Evolutionary conservation across 2,888 invertebrate species (phyloP).

Genomic region (Pammene aurita): DNA sequence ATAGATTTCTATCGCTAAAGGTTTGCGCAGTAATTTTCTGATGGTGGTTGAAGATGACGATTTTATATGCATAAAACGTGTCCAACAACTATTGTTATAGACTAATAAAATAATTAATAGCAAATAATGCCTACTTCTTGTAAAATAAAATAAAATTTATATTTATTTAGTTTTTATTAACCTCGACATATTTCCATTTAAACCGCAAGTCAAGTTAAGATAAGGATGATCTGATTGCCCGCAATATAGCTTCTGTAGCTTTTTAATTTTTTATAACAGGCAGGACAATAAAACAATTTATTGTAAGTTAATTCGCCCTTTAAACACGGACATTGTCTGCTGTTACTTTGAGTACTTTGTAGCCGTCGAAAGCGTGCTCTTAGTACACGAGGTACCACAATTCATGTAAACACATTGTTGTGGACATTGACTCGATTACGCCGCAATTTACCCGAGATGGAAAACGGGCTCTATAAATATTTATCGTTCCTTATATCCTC

Average conservation of each 20-base stretch:
- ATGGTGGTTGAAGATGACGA: constrained; percentile 19
- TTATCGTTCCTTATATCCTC: constrained; percentile 68
- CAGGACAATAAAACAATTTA: constrained; percentile 73
- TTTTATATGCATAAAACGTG: neutral
- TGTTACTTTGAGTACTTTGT: constrained; percentile 60
- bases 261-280: constrained; percentile 61
- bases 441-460: constrained; percentile 72
- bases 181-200: constrained; percentile 1
- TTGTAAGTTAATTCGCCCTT: constrained; percentile 71
- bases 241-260: constrained; percentile 44
- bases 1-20: constrained; percentile 51
- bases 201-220: constrained; percentile 30
- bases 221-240: constrained; percentile 36
- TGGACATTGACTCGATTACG: constrained; percentile 74
- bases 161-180: constrained; percentile 4
- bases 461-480: constrained; percentile 78
- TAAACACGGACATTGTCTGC: constrained; percentile 66
- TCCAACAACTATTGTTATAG: neutral
- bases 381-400: constrained; percentile 52
- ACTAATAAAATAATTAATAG: no score
- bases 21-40: constrained; percentile 15
- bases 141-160: neutral
- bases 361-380: constrained; percentile 46
- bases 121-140: no score
- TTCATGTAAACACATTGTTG: constrained; percentile 70